A percentile compares a stretch with the other conserved stretches of the same genome.
These are phyloP conservation scores for Xanthia togata DNA, from an alignment of 2,888 invertebrate species.

Conservation along the genomic window DNA sequence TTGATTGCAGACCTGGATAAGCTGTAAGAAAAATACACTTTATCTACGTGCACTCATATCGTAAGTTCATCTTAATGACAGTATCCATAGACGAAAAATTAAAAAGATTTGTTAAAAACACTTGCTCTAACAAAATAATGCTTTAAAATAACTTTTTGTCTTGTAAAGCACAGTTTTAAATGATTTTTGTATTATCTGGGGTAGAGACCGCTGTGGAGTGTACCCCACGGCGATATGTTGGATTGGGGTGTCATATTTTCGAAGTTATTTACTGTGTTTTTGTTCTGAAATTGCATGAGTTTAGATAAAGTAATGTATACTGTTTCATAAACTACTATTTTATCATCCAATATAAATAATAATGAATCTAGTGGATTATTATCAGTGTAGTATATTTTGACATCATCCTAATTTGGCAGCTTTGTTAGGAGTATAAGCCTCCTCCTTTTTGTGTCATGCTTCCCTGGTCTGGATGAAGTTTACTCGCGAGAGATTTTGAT, in stretches of 20 bases:
- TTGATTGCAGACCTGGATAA: constrained; percentile 84
- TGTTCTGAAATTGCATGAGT: background rate
- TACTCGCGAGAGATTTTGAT: background rate
- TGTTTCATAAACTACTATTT: background rate
- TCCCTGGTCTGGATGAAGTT: background rate
- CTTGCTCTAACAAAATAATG: background rate
- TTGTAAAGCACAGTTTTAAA: background rate
- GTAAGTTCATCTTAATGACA: background rate
- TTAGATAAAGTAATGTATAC: background rate
- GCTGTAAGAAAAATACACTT: constrained; percentile 67
- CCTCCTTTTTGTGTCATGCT: background rate
- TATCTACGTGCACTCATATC: background rate
- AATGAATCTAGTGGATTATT: background rate
- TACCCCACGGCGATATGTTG: background rate
- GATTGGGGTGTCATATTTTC: background rate
- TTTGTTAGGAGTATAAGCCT: background rate
- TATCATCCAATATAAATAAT: no score
- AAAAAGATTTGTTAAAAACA: background rate
- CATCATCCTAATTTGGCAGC: background rate
- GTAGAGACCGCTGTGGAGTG: background rate
- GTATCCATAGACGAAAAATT: background rate
- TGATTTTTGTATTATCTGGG: background rate
- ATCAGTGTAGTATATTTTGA: background rate
- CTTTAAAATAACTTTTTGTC: no score
- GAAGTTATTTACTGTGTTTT: background rate